Base-by-base conservation (phyloP, 2,888 invertebrate species). In the Chloroclystis v-ata region DNA sequence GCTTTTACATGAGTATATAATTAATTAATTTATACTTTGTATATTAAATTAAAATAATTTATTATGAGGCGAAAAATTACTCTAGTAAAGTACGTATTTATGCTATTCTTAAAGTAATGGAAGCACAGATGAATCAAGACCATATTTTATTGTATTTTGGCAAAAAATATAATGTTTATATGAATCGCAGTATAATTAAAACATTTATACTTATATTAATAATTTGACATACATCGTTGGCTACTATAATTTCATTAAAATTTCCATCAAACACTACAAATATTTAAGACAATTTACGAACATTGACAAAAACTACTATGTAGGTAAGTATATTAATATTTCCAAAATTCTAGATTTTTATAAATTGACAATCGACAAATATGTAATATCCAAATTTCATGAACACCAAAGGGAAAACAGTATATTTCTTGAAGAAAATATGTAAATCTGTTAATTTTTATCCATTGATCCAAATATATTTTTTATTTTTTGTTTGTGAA, bases 221-320 rank as follows among this genome's bases (percentile, higher is more conserved):
- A 39, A 49, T 32, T 41, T 44, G 40, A 37, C 48, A 39, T 37
- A 42, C 35, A 40, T 52, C 40, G 12, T 49, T 40, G 30, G 16
- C 28, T 50, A 40, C 24, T 16, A 35, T 35, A 10, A 24, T 37
- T 14, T 26, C 24, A 9, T 28, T 51, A 47, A 37, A 48, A 53
- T 53, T 45, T 53, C n/a, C 37, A 49, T 49, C 38, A 52, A 54
- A 49, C 25, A 40, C 49, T 57, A 57, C 45, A 45, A 52, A 54
- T 40, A 50, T 56, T 52, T 43, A 56, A 45, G 52, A 60, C 57
- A 54, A 63, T 66, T 65, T 60, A 66, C 61, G 62, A 60, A 59
- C 57, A 50, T 56, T 50, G 41, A 54, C 51, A 54, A n/a, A n/a
- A n/a, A 58, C 54, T 54, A 50, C 20, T 28, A 38, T 38, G 38